A percentile compares a stretch with the other conserved stretches of the same genome.
Conservation (phyloP, 1,140 invertebrate genomes). For the Thalassaphorura encarpata region DNA sequence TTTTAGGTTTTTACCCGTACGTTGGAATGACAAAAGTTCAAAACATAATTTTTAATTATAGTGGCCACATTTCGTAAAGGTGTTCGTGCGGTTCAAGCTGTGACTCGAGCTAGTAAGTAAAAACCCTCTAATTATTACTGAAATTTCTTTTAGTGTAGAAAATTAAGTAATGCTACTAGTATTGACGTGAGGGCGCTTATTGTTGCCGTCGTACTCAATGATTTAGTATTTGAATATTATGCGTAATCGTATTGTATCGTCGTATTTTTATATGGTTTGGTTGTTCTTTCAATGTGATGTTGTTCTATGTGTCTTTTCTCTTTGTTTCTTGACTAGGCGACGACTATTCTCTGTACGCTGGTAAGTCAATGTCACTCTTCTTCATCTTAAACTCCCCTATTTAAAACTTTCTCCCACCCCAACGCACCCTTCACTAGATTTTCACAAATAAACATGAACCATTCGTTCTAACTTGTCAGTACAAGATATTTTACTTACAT, state of each 20-base stretch:
- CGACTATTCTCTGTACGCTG: slow-evolving; percentile 34
- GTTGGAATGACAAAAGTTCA: too few relatives aligned
- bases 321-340: slow-evolving; percentile 34
- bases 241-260: neutral
- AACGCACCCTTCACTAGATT: neutral
- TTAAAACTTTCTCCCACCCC: neutral
- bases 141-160: too few relatives aligned
- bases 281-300: slow-evolving; percentile 26
- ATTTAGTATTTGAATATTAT: too few relatives aligned
- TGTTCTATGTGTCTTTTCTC: slow-evolving; percentile 25
- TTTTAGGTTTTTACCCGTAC: too few relatives aligned
- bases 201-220: too few relatives aligned
- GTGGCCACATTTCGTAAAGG: slow-evolving; percentile 99
- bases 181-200: too few relatives aligned
- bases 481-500: too few relatives aligned
- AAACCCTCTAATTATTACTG: too few relatives aligned
- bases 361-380: slow-evolving; percentile 30
- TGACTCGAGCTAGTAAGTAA: slow-evolving; percentile 92
- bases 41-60: slow-evolving; percentile 46
- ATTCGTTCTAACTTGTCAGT: too few relatives aligned
- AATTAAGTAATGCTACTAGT: too few relatives aligned
- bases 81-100: slow-evolving; percentile 95
- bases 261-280: neutral
- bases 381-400: slow-evolving; percentile 7
- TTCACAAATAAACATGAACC: neutral